Evolutionary conservation across 2,113 vertebrate genomes (phyloP), one percentile per base, ranked within the genome.

Genomic region (Helogale parvula): DNA sequence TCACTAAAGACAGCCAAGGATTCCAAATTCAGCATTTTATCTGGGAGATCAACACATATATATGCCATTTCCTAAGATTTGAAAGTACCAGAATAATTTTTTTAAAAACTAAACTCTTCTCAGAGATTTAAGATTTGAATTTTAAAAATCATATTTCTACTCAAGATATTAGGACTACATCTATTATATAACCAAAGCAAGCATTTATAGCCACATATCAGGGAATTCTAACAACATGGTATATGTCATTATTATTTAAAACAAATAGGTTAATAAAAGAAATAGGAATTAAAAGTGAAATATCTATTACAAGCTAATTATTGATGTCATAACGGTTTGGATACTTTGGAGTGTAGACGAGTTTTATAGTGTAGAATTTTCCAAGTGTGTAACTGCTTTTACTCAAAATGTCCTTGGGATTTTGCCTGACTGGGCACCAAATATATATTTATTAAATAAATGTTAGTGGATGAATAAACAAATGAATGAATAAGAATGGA

Each of bases 11-110:
- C 90, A 63, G 83, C 4, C 97, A 76, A 96, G 10, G 15, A 88
- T 96, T 98, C 86, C 93, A 98, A 90, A 88, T 7, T 89, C 29
- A 90, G 74, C 45, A 93, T 90, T 97, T 77, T 88, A 72, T 68
- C 47, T 45, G 35, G 17, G 15, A 95, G 47, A 79, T 54, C 9
- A 57, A 95, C 92, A 93, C n/a, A 92, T 66, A 29, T n/a, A 83
- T 47, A 77, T 66, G 29, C 38, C 77, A 25, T 68, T 97, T 74
- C 68, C 21, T 74, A 83, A 47, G 47, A 89, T 74, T 72, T 96
- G 76, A 86, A 89, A 79, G 41, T 74, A 79, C 41, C 1, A 4
- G n/a, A 13, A 71, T 83, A 87, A 33, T 14, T 92, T 94, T 93
- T 52, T 41, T 72, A 65, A 45, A 45, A 65, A 19, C 16, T 45